phyloP scores from a whole-genome alignment of 2,888 invertebrate species.

The Cyaniris semiargus region DNA sequence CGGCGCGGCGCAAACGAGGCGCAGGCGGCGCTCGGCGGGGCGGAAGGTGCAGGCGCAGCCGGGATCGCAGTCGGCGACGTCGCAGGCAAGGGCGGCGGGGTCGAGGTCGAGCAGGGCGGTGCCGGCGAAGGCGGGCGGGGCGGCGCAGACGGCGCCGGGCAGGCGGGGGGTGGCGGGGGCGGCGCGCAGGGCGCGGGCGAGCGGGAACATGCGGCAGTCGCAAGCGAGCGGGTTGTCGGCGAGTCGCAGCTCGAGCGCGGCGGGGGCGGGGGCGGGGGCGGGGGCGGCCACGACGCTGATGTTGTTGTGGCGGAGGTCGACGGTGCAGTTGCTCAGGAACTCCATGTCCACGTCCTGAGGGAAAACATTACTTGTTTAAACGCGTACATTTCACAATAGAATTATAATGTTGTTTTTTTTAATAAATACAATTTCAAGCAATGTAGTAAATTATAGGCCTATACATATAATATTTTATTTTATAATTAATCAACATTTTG shows the following conservation, averaged over 20 bases:
- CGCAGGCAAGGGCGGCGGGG: background rate
- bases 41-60: background rate
- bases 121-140: constrained; percentile 34
- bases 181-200: constrained; percentile 37
- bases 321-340: constrained; percentile 35
- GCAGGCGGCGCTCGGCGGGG: background rate
- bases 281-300: constrained; percentile 41
- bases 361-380: no score
- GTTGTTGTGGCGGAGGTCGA: constrained; percentile 49
- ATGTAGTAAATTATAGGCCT: no score
- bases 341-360: constrained; percentile 35
- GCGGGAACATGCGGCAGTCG: constrained; percentile 49
- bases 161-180: constrained; percentile 28
- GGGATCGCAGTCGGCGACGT: background rate
- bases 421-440: no score
- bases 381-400: no score
- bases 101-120: constrained; percentile 12
- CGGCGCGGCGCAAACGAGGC: background rate
- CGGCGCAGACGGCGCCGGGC: background rate
- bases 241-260: constrained; percentile 42
- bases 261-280: background rate
- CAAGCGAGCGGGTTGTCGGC: constrained; percentile 52
- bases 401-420: no score
- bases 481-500: no score
- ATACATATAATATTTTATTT: no score